These are phyloP conservation scores for Pangasius krempfi DNA, from an alignment of 2,797 vertebrate species.

Conservation along the genomic window DNA sequence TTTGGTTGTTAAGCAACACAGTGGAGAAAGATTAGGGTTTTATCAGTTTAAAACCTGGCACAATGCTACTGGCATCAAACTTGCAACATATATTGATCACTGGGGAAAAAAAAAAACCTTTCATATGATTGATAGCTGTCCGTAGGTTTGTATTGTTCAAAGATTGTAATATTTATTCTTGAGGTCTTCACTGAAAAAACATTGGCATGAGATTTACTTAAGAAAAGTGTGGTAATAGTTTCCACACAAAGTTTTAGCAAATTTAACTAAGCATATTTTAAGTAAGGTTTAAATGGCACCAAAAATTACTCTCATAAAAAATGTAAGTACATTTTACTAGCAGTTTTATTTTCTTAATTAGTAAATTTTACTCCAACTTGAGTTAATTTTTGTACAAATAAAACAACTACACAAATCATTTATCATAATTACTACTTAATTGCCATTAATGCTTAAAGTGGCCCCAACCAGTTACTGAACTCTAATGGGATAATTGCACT, in stretches of 20 bases:
- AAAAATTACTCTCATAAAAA: background rate
- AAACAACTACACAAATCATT: background rate
- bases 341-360: background rate
- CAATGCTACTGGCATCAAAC: background rate
- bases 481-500: background rate
- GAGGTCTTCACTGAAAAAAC: background rate
- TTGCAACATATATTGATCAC: background rate
- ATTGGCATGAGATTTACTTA: background rate
- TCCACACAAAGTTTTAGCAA: background rate
- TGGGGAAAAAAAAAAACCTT: background rate
- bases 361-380: background rate
- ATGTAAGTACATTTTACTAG: background rate
- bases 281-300: background rate
- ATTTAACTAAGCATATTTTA: background rate
- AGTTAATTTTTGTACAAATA: background rate
- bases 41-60: background rate
- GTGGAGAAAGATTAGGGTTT: background rate
- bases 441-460: too few species aligned
- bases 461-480: background rate
- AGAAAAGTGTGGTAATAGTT: background rate
- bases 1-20: background rate
- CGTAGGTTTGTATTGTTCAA: background rate
- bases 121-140: background rate
- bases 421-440: background rate
- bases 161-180: background rate